Percentiles rank a stretch among this genome's conserved stretches.
phyloP scores from a whole-genome alignment of 2,797 vertebrate species.

The Squalus acanthias region DNA sequence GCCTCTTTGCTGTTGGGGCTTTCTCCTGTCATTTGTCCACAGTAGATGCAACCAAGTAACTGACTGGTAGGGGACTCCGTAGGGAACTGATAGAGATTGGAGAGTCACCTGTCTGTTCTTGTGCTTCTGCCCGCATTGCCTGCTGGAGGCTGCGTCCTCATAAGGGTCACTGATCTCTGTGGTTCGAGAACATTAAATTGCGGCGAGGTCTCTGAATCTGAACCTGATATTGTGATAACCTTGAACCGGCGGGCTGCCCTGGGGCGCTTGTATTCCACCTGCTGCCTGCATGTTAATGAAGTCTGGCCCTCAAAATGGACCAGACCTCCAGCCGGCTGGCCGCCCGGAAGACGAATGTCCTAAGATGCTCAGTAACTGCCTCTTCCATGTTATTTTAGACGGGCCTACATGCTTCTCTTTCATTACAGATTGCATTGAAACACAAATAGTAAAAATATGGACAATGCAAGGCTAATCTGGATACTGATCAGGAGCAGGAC shows the following conservation, averaged over 20 bases:
- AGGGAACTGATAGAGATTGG: background rate
- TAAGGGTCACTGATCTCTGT: background rate
- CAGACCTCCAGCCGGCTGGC: background rate
- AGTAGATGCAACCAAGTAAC: background rate
- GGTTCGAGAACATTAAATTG: background rate
- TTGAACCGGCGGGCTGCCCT: background rate
- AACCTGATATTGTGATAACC: background rate
- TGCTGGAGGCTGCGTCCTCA: background rate
- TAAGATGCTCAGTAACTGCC: background rate
- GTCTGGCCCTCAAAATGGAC: background rate
- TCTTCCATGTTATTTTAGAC: background rate
- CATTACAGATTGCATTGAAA: background rate
- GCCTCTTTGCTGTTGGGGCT: background rate
- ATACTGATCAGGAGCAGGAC: background rate
- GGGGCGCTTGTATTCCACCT: background rate
- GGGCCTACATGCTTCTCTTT: background rate
- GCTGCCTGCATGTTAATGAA: background rate
- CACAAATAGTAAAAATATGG: background rate
- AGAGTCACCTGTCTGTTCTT: background rate
- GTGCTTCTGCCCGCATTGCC: background rate
- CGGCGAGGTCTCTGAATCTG: background rate
- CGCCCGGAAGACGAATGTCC: background rate
- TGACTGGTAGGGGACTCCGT: background rate
- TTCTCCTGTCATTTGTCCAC: background rate
- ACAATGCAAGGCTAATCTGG: background rate